phyloP scores from a whole-genome alignment of 2,888 invertebrate genomes.

The Epsilonema sp. region DNA sequence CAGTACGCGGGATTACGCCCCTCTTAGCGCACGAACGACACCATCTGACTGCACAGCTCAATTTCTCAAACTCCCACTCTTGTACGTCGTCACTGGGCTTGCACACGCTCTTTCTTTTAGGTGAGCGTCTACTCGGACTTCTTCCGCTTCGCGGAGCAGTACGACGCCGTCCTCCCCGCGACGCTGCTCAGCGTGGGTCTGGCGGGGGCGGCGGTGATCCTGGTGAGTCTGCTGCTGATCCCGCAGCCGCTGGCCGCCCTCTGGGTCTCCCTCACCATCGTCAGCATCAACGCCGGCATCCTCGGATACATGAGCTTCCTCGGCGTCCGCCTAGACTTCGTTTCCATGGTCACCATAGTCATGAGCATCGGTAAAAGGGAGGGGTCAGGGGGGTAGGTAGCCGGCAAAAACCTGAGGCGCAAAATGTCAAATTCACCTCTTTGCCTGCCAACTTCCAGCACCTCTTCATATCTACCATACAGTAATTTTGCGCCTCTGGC shows the following conservation, averaged over 20 bases:
- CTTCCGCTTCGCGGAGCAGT: conserved; percentile 28
- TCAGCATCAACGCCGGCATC: conserved; percentile 78
- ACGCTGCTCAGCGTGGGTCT: conserved; percentile 49
- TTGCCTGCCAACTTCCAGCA: no score
- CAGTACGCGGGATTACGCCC: no score
- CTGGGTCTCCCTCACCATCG: conserved; percentile 83
- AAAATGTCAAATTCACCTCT: no score
- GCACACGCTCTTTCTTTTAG: no score
- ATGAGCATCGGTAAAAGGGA: conserved; percentile 97
- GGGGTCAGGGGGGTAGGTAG: no score
- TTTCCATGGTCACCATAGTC: conserved; percentile 86
- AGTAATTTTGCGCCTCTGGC: no score
- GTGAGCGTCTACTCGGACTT: conserved; percentile 29
- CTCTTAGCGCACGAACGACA: no score
- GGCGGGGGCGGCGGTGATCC: conserved; percentile 52
- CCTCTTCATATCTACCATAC: no score
- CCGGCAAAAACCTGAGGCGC: no score
- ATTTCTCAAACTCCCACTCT: no score
- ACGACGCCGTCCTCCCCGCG: conserved; percentile 25
- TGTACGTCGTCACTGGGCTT: no score
- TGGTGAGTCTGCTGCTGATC: conserved; percentile 81
- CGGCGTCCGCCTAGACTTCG: conserved; percentile 58
- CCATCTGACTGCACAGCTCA: no score
- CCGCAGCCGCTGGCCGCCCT: conserved; percentile 71
- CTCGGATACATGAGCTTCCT: conserved; percentile 87